Conservation (phyloP, 1,140 invertebrate genomes). For the Drosophila elegans region DNA sequence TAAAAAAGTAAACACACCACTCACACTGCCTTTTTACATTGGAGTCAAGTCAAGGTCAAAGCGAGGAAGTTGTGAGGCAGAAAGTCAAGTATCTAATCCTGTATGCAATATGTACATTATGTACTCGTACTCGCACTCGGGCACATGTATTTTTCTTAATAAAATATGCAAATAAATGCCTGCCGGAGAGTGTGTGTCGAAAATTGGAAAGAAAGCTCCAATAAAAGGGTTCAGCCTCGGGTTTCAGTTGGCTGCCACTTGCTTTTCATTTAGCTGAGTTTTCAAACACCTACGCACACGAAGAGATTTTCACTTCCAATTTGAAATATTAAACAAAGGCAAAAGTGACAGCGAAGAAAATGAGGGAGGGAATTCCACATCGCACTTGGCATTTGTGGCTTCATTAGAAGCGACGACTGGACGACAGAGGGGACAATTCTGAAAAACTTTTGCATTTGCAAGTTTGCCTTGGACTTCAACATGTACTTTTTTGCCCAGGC, state of each 20-base stretch:
- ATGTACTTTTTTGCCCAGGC: not conserved
- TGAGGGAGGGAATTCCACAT: constrained; percentile 4
- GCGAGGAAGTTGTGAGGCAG: constrained; percentile 33
- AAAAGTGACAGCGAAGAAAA: constrained; percentile 35
- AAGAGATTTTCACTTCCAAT: constrained; percentile 62
- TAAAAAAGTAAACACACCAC: constrained; percentile 57
- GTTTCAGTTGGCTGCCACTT: constrained; percentile 33
- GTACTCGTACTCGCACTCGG: constrained; percentile 14
- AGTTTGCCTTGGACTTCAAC: constrained; percentile 11
- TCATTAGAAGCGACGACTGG: constrained; percentile 36
- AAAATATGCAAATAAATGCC: constrained; percentile 76
- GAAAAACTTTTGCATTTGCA: constrained; percentile 41
- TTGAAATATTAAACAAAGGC: constrained; percentile 61
- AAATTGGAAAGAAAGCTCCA: constrained; percentile 44
- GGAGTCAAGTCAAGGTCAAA: constrained; percentile 60
- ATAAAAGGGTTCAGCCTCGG: constrained; percentile 42
- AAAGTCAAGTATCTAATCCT: constrained; percentile 49
- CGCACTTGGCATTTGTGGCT: constrained; percentile 43
- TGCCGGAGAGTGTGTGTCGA: constrained; percentile 12
- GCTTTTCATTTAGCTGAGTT: constrained; percentile 36
- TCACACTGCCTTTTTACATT: not conserved
- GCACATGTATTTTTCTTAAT: constrained; percentile 35
- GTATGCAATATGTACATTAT: constrained; percentile 53
- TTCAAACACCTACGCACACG: constrained; percentile 24
- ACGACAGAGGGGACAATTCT: constrained; percentile 1